Evolutionary conservation across 2,888 invertebrate genomes (phyloP).

Genomic region (Epiperipatus broadwayi): DNA sequence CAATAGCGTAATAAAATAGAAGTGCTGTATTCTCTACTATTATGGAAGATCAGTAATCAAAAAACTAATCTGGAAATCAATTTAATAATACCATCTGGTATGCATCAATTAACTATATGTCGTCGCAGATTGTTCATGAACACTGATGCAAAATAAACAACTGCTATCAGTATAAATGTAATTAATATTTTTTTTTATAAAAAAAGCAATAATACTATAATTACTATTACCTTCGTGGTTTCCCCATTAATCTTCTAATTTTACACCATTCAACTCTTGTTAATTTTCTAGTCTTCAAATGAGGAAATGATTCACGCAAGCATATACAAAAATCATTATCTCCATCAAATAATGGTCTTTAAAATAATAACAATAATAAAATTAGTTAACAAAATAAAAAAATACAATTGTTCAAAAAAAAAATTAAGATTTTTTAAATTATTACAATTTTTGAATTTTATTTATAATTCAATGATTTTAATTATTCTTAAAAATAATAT

Average conservation of each 20-base stretch:
- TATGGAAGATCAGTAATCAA: too few relatives aligned
- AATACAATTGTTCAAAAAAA: background rate
- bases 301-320: slow-evolving; percentile 78
- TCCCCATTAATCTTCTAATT: slow-evolving; percentile 86
- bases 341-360: slow-evolving; percentile 68
- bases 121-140: too few relatives aligned
- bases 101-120: too few relatives aligned
- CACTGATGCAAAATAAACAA: too few relatives aligned
- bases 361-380: slow-evolving; percentile 18
- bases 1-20: too few relatives aligned
- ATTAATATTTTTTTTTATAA: too few relatives aligned
- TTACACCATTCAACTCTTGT: slow-evolving; percentile 86
- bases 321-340: slow-evolving; percentile 93
- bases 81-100: too few relatives aligned
- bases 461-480: background rate
- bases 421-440: background rate
- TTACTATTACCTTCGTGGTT: slow-evolving; percentile 70
- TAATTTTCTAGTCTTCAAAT: slow-evolving; percentile 59
- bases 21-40: too few relatives aligned
- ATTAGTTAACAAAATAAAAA: background rate
- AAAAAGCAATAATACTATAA: too few relatives aligned
- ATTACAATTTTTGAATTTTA: background rate
- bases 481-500: slow-evolving; percentile 6
- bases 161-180: too few relatives aligned
- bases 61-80: too few relatives aligned